Conservation (phyloP, 2,113 vertebrate species). For the Hippopotamus amphibius region DNA sequence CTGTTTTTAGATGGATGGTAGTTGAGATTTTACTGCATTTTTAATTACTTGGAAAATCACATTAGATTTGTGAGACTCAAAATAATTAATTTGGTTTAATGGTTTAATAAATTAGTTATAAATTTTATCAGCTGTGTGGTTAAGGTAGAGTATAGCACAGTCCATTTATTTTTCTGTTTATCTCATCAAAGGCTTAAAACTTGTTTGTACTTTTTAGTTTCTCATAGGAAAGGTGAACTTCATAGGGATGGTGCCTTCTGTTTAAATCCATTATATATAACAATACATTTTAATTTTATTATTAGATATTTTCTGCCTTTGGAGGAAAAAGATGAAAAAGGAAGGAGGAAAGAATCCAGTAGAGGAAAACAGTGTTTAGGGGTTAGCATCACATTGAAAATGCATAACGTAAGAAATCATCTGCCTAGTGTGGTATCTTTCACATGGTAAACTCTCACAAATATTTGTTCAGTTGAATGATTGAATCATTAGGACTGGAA, state of each 20-base stretch:
- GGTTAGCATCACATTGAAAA: background rate
- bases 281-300: conserved; percentile 57
- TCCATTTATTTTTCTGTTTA: conserved; percentile 4
- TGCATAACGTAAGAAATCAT: background rate
- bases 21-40: background rate
- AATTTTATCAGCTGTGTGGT: conserved; percentile 15
- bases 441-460: background rate
- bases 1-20: conserved; percentile 11
- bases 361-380: background rate
- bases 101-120: conserved; percentile 40
- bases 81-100: conserved; percentile 51
- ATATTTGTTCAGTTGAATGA: background rate
- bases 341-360: background rate
- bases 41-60: conserved; percentile 55
- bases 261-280: background rate
- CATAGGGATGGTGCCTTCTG: conserved; percentile 1
- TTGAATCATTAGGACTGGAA: background rate
- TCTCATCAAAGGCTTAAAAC: background rate
- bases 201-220: conserved; percentile 18
- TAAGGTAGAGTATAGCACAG: background rate
- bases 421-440: background rate
- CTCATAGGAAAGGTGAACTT: background rate
- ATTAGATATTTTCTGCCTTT: conserved; percentile 17
- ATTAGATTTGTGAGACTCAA: conserved; percentile 39
- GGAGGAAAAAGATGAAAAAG: conserved; percentile 5